Conservation (phyloP, 2,113 vertebrate genomes). For the Dunckerocampus dactyliophorus region DNA sequence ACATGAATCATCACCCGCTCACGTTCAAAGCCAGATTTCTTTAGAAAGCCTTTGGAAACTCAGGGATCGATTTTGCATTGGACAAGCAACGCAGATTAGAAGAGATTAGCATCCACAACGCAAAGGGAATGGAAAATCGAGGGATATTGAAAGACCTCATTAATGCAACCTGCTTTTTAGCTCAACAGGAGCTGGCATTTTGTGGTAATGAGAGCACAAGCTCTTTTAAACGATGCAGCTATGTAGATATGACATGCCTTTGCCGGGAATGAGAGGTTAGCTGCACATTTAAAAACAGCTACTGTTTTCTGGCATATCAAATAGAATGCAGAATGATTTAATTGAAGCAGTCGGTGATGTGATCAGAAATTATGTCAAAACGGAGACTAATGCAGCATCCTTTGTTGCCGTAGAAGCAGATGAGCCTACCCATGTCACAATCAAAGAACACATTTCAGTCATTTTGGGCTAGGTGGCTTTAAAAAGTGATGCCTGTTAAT, state of each 20-base stretch:
- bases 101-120: not conserved
- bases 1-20: too few species aligned
- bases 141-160: constrained; percentile 8
- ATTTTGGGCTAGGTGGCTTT: not conserved
- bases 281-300: constrained; percentile 14
- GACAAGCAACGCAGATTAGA: not conserved
- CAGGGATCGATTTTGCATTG: not conserved
- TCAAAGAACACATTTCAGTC: constrained; percentile 6
- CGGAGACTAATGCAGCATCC: constrained; percentile 3
- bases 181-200: constrained; percentile 2
- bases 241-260: constrained; percentile 7
- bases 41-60: not conserved
- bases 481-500: not conserved
- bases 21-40: too few species aligned
- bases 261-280: constrained; percentile 15
- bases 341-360: constrained; percentile 11
- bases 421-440: constrained; percentile 5
- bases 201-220: not conserved
- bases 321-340: constrained; percentile 16
- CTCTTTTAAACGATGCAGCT: constrained; percentile 1
- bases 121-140: constrained; percentile 5
- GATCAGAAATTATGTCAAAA: constrained; percentile 2
- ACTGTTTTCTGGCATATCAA: constrained; percentile 17
- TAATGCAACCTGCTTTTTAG: not conserved
- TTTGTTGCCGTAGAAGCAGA: constrained; percentile 18